Base-by-base conservation (phyloP, 2,888 invertebrate genomes). In the Rhaphigaster nebulosa region DNA sequence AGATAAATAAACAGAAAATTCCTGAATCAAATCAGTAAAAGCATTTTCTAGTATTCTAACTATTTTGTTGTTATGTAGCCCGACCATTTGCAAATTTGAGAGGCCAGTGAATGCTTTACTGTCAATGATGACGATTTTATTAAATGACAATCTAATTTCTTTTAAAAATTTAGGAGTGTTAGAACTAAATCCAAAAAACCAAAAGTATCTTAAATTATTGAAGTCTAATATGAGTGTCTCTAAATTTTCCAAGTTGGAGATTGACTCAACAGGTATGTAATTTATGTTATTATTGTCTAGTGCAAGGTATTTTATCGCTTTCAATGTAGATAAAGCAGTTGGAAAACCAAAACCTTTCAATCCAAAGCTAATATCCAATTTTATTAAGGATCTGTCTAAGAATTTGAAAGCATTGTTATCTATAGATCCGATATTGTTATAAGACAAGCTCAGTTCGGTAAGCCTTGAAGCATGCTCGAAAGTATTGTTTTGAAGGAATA, bases 361-460 rank as follows among this genome's bases (percentile, higher is more conserved):
- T 50, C 97, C 97, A 93, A 97, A 97, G 91, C 98, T 98, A 90
- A 98, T 95, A 94, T 98, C 98, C 76, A 98, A 94, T 91, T 97
- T 97, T 93, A 97, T 97, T 90, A 98, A 94, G 34, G 96, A 56
- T 26, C 50, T 96, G 90, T 95, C 95, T 91, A 98, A 95, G 93
- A 97, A 97, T 91, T 95, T 95, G 93, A 98, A 97, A 45, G 97
- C 96, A 93, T 97, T 95, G 52, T 96, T 96, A 93, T 97, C 97
- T 92, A 98, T 95, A 93, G 96, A 96, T 92, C 96, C 96, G 92
- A 99, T 95, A 93, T 97, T 96, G 94, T 99, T 99, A 94, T 98
- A 98, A 93, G 98, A 98, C 92, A 99, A 94, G 94, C 97, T 97
- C 92, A 99, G 95, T 94, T 98, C 98, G 93, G 96, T 96, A 92